phyloP scores from a whole-genome alignment of 2,113 vertebrate species.

The Corythoichthys haematopterus region DNA sequence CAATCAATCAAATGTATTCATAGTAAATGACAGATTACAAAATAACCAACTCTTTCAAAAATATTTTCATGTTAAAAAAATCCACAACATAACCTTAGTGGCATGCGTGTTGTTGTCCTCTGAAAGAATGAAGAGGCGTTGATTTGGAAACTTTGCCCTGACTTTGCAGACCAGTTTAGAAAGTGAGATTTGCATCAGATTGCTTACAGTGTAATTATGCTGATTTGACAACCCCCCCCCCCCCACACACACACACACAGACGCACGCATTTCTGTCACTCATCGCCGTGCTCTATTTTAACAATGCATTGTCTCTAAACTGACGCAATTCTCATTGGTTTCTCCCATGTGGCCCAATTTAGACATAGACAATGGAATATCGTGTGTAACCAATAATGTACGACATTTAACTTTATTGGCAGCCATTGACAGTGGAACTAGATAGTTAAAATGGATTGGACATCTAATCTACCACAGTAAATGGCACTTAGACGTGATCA shows the following conservation, averaged over 20 bases:
- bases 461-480: too few species aligned
- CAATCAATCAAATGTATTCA: not conserved
- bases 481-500: too few species aligned
- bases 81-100: conserved; percentile 2
- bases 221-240: not conserved
- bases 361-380: not conserved
- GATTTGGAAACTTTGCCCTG: conserved; percentile 10
- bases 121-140: conserved; percentile 10
- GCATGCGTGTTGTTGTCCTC: not conserved
- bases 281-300: not conserved
- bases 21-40: not conserved
- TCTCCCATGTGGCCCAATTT: not conserved
- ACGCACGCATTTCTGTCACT: not conserved
- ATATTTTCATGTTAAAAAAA: not conserved
- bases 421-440: too few species aligned
- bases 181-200: conserved; percentile 13
- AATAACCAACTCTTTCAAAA: not conserved
- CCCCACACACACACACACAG: not conserved
- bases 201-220: not conserved
- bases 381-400: not conserved
- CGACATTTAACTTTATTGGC: too few species aligned
- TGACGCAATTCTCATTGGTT: not conserved
- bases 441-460: too few species aligned
- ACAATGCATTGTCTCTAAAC: not conserved
- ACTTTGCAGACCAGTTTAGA: conserved; percentile 12